Percentiles rank a stretch among this genome's conserved stretches.
phyloP scores from a whole-genome alignment of 2,797 vertebrate genomes.

The Lacerta agilis region DNA sequence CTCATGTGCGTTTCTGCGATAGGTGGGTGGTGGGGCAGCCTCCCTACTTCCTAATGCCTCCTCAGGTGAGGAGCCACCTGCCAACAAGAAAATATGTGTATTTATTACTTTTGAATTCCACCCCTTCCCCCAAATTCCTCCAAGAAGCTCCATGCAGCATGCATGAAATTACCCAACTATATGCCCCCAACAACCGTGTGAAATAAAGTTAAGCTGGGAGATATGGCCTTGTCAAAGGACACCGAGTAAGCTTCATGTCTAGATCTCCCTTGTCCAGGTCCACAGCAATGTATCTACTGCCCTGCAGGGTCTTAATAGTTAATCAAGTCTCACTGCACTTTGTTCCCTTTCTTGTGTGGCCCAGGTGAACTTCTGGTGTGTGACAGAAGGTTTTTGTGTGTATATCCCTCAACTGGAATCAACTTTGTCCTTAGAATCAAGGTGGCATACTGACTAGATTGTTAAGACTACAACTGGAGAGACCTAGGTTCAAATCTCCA shows the following conservation, averaged over 20 bases:
- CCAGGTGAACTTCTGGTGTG: too few relatives aligned
- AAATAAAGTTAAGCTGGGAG: neutral
- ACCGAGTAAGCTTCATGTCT: too few relatives aligned
- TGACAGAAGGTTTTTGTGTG: neutral
- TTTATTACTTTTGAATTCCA: neutral
- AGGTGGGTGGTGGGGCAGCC: neutral
- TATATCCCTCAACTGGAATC: neutral
- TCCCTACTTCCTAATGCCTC: constrained; percentile 46
- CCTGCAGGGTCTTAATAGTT: neutral
- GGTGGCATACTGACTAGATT: too few relatives aligned
- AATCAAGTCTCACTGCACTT: neutral
- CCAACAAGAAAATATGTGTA: neutral
- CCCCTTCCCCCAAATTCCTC: neutral
- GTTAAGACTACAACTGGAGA: neutral
- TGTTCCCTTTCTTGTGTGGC: neutral
- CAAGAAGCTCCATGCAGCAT: neutral
- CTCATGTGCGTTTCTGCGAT: constrained; percentile 48
- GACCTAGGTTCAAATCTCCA: neutral
- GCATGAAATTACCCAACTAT: neutral
- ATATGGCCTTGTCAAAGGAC: neutral
- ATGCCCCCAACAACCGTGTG: neutral
- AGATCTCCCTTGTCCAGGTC: neutral
- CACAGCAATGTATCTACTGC: neutral
- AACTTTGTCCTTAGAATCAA: too few relatives aligned
- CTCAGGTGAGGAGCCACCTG: constrained; percentile 43